A percentile compares a stretch with the other conserved stretches of the same genome.
These are phyloP conservation scores for Reticulitermes speratus DNA, from an alignment of 1,140 invertebrate species.

Conservation along the genomic window DNA sequence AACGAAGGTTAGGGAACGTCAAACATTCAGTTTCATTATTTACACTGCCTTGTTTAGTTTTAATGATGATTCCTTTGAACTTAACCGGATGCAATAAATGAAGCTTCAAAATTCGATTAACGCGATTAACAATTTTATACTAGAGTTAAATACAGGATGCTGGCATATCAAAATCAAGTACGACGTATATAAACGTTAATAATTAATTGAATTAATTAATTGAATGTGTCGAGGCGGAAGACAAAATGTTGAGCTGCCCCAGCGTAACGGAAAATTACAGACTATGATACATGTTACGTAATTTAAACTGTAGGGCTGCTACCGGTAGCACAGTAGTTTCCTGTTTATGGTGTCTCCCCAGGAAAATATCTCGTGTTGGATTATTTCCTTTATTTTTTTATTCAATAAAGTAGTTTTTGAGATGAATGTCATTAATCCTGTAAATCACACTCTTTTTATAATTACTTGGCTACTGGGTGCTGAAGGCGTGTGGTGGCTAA, in stretches of 20 bases:
- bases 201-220: constrained; percentile 11
- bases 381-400: too few species aligned
- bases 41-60: background rate
- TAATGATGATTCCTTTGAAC: background rate
- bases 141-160: background rate
- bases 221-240: background rate
- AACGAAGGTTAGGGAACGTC: background rate
- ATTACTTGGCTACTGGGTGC: too few species aligned
- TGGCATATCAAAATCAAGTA: background rate
- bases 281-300: background rate
- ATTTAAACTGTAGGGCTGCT: background rate
- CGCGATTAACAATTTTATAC: background rate
- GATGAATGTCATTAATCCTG: too few species aligned
- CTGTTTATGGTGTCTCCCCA: too few species aligned
- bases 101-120: background rate
- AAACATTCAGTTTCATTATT: background rate
- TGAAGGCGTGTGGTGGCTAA: too few species aligned
- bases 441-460: too few species aligned
- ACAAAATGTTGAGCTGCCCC: background rate
- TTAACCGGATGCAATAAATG: background rate
- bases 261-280: background rate
- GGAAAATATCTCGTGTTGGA: too few species aligned
- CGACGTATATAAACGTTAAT: background rate
- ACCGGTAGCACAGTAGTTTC: too few species aligned
- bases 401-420: too few species aligned